Base-by-base conservation (phyloP, 2,888 invertebrate species). In the Tigriopus californicus region DNA sequence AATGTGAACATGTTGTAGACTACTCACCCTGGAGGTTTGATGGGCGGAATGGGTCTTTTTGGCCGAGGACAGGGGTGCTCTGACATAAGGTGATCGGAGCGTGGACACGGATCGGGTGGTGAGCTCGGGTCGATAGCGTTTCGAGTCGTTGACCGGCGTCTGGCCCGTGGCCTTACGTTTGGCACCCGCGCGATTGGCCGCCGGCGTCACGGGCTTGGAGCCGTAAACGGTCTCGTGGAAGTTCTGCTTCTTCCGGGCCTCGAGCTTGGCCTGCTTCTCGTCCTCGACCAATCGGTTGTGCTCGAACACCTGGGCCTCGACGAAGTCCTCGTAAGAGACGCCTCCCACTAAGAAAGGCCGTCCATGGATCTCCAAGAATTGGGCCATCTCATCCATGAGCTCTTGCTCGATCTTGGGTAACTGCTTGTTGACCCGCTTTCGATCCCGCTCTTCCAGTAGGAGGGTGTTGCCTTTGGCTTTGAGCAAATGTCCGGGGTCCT, bases 381-480 rank as follows among this genome's bases (percentile, higher is more conserved):
- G 15, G 6, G 15, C 46, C 20, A 46, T 46, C 18, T 15, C 46
- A 8, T 46, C 46, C 46, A 18, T 20, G 18, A 46, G 20, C 18
- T 15, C 15, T 8, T 20, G 15, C 20, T 46, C 46, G 46, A 46
- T 46, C 20, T 46, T 46, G 20, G 46, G 46, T 6, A 46, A 20
- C 8, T 46, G 46, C 52, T 52, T 52, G 25, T 52, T 52, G 22
- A 59, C 53, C 40, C 53, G 51, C 41, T 59, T 59, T 13, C 59
- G 40, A 49, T 59, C 59, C 40, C 33, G 40, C 24, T 59, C 59
- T 24, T 59, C 59, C 41, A 40, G 8, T n/a, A 59, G 53, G 2
- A 59, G 48, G 18, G 48, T 42, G 2, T 41, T 52, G 41, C 59
- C 48, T 2, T 52, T 49, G 24, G 44, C 42, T 2, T 49, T 18